Evolutionary conservation across 1,140 invertebrate species (phyloP), one percentile per base, ranked within the genome.

Genomic region (Drosophila repletoides): DNA sequence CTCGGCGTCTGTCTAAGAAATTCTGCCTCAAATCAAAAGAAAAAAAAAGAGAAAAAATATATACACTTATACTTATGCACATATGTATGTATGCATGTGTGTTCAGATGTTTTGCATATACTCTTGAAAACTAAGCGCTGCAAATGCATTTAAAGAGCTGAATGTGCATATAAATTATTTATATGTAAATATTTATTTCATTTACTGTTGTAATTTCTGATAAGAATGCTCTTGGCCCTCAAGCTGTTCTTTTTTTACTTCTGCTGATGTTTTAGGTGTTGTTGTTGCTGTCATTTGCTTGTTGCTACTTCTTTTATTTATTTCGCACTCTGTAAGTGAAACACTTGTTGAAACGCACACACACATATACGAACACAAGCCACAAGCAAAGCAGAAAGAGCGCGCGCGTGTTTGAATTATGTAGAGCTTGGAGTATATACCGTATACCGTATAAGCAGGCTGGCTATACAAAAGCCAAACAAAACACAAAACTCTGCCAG

Each of bases 261-360:
- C 29, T 21, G 17, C 21, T 10, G 36, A 31, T 28, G 59, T 29
- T 48, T 29, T 58, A n/a, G n/a, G n/a, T n/a, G 46, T 31, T 64
- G 17, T 17, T 51, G 19, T 51, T 58, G 61, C 60, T 68, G 31
- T 48, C 10, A 21, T 72, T 61, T 59, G 51, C 29, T 36, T 69
- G 40, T 28, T 14, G 48, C 2, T 34, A 38, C 56, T 53, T 41
- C 33, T 51, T 61, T 64, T 28, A 31, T 53, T 76, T 65, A 26
- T 36, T 70, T 67, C 24, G 46, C 71, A 75, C 67, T 56, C 22
- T 12, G 12, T 45, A 24, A 33, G 14, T 52, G n/a, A 69, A 63
- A 55, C 76, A 80, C 71, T 79, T 73, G 49, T 73, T 69, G 48
- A 61, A 63, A 53, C 38, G 29, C 38, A 64, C 34, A 64, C 31